A percentile compares a stretch with the other conserved stretches of the same genome.
Conservation (phyloP, 2,797 vertebrate species). For the Chelon labrosus region DNA sequence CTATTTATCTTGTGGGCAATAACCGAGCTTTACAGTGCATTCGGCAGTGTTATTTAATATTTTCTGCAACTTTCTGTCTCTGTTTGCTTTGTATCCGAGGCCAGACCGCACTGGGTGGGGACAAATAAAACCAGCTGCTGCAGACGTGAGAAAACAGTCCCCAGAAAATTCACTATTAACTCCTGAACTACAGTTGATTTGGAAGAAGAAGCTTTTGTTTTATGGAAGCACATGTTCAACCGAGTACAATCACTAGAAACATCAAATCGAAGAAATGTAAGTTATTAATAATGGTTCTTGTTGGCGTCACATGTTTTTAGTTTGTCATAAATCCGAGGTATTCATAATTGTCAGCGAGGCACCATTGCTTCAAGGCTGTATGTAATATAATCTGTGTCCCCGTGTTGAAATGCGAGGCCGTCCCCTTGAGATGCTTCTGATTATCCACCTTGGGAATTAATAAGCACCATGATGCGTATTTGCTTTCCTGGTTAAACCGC, state of each 20-base stretch:
- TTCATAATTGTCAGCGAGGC: background rate
- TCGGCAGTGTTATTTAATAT: no score
- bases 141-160: background rate
- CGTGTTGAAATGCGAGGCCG: conserved; percentile 8
- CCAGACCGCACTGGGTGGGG: background rate
- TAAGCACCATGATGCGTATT: background rate
- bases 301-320: no score
- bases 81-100: background rate
- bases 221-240: no score
- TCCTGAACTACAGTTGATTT: background rate
- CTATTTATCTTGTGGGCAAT: conserved; percentile 8
- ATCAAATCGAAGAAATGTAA: no score
- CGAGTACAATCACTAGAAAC: no score
- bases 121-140: background rate
- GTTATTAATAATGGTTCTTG: no score
- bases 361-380: background rate
- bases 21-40: background rate
- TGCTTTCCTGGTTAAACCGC: background rate
- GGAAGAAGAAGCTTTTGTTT: no score
- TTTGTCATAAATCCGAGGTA: no score
- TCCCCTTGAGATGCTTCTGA: background rate
- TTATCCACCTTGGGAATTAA: conserved; percentile 5
- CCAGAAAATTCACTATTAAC: background rate
- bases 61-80: no score
- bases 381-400: conserved; percentile 4